Conservation (phyloP, 1,140 invertebrate genomes). For the Camponotus floridanus region DNA sequence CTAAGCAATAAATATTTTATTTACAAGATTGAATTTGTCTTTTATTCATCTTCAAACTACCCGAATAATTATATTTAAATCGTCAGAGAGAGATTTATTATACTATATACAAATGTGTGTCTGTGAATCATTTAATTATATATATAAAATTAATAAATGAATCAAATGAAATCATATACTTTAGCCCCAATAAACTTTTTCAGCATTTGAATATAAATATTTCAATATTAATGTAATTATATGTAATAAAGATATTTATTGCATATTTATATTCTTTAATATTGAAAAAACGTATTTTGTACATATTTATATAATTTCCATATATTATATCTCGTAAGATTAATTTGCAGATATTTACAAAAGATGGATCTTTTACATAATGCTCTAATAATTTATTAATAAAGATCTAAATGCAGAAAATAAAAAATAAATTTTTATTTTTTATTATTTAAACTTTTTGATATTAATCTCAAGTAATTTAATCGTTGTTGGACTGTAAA, state of each 20-base stretch:
- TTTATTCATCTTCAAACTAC: conserved; percentile 37
- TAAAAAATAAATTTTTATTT: conserved; percentile 19
- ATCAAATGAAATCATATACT: background rate
- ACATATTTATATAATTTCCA: background rate
- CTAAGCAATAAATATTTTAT: conserved; percentile 82
- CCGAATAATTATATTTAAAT: conserved; percentile 8
- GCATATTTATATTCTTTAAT: background rate
- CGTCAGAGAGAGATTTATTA: background rate
- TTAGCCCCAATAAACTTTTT: background rate
- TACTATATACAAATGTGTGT: conserved; percentile 5
- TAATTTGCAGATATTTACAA: conserved; percentile 58
- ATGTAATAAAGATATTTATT: background rate
- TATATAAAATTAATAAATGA: conserved; percentile 44
- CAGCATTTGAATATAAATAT: background rate
- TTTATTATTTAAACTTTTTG: background rate
- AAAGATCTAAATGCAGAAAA: conserved; percentile 16
- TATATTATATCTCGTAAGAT: background rate
- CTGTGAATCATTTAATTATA: background rate
- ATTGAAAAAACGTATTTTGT: background rate
- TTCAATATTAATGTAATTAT: background rate
- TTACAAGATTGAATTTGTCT: conserved; percentile 72
- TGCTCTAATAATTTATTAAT: conserved; percentile 39
- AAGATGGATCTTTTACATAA: conserved; percentile 21
- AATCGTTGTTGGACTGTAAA: background rate
- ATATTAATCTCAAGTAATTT: conserved; percentile 6